Conservation (phyloP, 2,113 vertebrate species). For the Sterrhoptilus dennistouni region DNA sequence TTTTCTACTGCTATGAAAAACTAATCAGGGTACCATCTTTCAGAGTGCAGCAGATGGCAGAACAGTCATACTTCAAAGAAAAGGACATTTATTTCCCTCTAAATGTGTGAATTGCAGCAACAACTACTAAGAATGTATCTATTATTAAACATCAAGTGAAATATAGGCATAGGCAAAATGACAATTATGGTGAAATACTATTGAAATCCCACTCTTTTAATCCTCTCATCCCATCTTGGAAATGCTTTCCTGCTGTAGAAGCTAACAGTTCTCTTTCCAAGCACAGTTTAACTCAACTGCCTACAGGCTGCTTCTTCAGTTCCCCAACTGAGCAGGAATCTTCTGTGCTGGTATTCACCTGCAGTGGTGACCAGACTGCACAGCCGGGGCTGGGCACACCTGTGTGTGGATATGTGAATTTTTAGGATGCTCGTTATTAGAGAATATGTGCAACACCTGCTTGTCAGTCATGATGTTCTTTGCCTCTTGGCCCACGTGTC, state of each 20-base stretch:
- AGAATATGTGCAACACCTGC: background rate
- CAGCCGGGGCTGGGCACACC: rapidly evolving
- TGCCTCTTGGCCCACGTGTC: rapidly evolving
- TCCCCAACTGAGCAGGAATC: background rate
- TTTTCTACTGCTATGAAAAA: background rate
- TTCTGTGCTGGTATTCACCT: background rate
- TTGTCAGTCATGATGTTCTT: background rate
- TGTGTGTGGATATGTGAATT: rapidly evolving
- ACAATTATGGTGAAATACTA: background rate
- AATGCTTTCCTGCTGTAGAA: background rate
- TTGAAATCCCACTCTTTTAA: background rate
- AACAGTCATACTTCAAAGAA: background rate
- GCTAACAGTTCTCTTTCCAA: background rate
- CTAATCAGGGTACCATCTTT: background rate
- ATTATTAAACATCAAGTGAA: background rate
- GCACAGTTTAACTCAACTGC: background rate
- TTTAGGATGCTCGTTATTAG: background rate
- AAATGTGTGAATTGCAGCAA: background rate
- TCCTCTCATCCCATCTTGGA: background rate
- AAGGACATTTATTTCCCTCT: background rate
- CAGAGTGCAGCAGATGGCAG: background rate
- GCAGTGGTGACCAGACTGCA: background rate
- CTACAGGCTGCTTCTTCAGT: background rate
- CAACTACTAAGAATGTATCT: background rate
- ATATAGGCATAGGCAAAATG: background rate